A percentile compares a stretch with the other conserved stretches of the same genome.
These are phyloP conservation scores for Meloidogyne chitwoodi DNA, from an alignment of 1,140 invertebrate species.

Conservation along the genomic window DNA sequence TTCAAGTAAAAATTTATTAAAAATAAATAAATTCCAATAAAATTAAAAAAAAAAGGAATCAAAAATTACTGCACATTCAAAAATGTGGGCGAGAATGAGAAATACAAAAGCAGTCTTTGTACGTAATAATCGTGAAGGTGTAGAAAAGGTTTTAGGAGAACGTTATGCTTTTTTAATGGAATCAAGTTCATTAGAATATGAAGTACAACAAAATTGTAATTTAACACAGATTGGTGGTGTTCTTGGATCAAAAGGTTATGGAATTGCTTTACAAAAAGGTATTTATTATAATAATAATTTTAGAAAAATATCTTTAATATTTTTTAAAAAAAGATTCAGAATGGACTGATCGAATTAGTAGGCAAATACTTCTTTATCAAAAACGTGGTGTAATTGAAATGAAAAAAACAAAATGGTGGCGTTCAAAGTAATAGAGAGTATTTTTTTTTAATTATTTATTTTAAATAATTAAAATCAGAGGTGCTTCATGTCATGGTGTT, in stretches of 20 bases:
- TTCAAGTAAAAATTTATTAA: conserved; percentile 39
- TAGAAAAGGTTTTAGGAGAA: conserved; percentile 76
- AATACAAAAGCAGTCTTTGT: conserved; percentile 79
- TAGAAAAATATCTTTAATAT: neutral
- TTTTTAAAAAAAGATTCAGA: conserved; percentile 52
- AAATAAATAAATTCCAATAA: neutral
- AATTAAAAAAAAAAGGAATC: conserved; percentile 67
- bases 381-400: conserved; percentile 59
- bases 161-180: conserved; percentile 83
- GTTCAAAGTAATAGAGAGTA: conserved; percentile 46
- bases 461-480: conserved; percentile 38
- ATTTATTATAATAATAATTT: neutral
- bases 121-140: conserved; percentile 79
- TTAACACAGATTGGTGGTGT: conserved; percentile 93
- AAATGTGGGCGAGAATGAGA: conserved; percentile 96
- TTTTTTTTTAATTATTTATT: neutral
- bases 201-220: conserved; percentile 90
- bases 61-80: conserved; percentile 82
- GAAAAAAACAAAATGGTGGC: conserved; percentile 60
- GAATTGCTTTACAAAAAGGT: conserved; percentile 63
- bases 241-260: conserved; percentile 79
- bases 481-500: conserved; percentile 54
- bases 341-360: conserved; percentile 57
- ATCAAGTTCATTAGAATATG: conserved; percentile 85
- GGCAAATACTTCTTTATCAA: conserved; percentile 58